Percentiles rank a stretch among this genome's conserved stretches.
Evolutionary conservation across 2,888 invertebrate genomes (phyloP).

Genomic region (Patella depressa): DNA sequence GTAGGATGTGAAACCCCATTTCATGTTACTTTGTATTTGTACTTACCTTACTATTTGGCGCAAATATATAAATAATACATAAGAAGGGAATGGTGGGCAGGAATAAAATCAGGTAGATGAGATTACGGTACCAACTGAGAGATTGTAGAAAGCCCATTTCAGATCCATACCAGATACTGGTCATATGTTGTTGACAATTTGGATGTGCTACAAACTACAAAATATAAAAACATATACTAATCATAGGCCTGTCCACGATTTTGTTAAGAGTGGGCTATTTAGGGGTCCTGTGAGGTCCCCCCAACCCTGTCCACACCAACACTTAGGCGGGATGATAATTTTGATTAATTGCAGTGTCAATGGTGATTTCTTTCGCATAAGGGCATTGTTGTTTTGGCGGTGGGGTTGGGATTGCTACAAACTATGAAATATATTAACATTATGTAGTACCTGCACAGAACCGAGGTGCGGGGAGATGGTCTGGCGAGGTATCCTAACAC

Average conservation of each 20-base stretch:
- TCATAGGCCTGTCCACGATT: background rate
- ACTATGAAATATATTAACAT: no score
- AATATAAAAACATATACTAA: no score
- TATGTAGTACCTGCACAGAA: no score
- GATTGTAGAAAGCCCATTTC: slow-evolving; percentile 77
- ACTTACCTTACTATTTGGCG: slow-evolving; percentile 69
- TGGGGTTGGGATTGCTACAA: no score
- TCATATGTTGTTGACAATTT: slow-evolving; percentile 80
- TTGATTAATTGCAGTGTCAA: background rate
- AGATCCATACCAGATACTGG: slow-evolving; percentile 79
- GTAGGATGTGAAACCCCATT: no score
- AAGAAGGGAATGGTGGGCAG: slow-evolving; percentile 68
- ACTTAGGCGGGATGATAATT: background rate
- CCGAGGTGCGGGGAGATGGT: no score
- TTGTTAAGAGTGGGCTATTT: background rate
- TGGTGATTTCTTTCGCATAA: background rate
- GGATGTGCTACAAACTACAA: slow-evolving; percentile 81
- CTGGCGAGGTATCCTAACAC: no score
- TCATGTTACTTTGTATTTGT: background rate
- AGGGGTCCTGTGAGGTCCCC: background rate
- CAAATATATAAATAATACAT: slow-evolving; percentile 69
- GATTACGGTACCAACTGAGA: slow-evolving; percentile 71
- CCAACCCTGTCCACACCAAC: background rate
- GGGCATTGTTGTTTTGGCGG: no score
- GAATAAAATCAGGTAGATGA: slow-evolving; percentile 63